phyloP scores from a whole-genome alignment of 1,140 invertebrate genomes.

The Orchestia grillus region DNA sequence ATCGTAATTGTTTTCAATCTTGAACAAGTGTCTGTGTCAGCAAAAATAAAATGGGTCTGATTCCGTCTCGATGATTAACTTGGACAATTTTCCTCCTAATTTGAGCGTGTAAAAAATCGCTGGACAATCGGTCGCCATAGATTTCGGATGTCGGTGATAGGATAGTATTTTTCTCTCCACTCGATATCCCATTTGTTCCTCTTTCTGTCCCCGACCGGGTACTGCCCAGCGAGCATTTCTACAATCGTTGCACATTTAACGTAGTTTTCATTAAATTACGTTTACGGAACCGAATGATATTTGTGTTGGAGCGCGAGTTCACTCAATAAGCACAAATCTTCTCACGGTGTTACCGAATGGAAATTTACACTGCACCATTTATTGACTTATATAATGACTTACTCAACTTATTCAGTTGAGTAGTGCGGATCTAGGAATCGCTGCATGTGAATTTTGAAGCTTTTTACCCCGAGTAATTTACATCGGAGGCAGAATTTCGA shows the following conservation, averaged over 20 bases:
- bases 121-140: neutral
- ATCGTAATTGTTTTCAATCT: slow-evolving; percentile 38
- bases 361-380: too few relatives aligned
- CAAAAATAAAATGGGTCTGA: slow-evolving; percentile 12
- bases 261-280: neutral
- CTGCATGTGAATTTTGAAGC: too few relatives aligned
- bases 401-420: too few relatives aligned
- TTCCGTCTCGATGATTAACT: slow-evolving; percentile 12
- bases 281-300: neutral
- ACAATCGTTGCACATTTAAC: neutral
- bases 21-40: neutral
- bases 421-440: too few relatives aligned
- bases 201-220: neutral
- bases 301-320: neutral
- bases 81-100: neutral
- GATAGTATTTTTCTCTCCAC: neutral
- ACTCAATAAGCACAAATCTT: too few relatives aligned
- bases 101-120: neutral
- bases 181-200: neutral
- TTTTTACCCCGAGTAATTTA: too few relatives aligned
- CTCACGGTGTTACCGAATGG: too few relatives aligned
- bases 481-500: too few relatives aligned
- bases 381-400: too few relatives aligned
- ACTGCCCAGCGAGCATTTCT: neutral
- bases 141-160: neutral